Base-by-base conservation (phyloP, 2,888 invertebrate species). In the Morpho achilles region DNA sequence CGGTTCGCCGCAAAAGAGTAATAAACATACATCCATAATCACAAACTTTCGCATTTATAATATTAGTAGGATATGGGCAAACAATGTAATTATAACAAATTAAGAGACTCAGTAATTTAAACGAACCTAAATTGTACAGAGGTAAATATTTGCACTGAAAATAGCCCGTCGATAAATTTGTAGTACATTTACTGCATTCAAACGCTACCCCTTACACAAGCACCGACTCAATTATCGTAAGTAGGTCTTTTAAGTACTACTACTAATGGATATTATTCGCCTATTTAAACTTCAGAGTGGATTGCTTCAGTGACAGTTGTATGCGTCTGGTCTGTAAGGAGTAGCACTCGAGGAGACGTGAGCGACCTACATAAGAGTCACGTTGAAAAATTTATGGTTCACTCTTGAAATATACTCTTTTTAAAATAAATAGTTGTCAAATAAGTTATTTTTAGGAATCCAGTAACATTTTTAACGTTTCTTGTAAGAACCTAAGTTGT, bases 261-360 rank as follows among this genome's bases (percentile, higher is more conserved):
- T 51, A 55, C 46, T 60, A 60, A 62, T 62, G 54, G 48, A 50
- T 50, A 57, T 59, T 46, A 53, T 59, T 52, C 16, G 9, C 44
- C 61, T 58, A 57, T 50, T 53, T 58, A 61, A 50, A 56, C 42
- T 56, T 58, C 52, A 22, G 32, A 53, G 50, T 54, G 7, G 39
- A 53, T 51, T 49, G 50, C 59, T 58, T 39, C 49, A 58, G 56
- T 57, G 62, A 61, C 65, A 64, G 53, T 64, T 62, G 60, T 55
- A 61, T 56, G 59, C 60, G 51, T 64, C 64, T 66, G 66, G 53
- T 52, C 60, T 53, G 50, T 53, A 45, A 45, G 56, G 53, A 59
- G 43, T 50, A 57, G 45, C 39, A 53, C 50, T 58, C 45, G 57
- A 53, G 48, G 23, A 39, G 42, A 53, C 23, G 23, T 48, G 42